Evolutionary conservation across 2,888 invertebrate genomes (phyloP).

Genomic region (Trachelus troglodyta): DNA sequence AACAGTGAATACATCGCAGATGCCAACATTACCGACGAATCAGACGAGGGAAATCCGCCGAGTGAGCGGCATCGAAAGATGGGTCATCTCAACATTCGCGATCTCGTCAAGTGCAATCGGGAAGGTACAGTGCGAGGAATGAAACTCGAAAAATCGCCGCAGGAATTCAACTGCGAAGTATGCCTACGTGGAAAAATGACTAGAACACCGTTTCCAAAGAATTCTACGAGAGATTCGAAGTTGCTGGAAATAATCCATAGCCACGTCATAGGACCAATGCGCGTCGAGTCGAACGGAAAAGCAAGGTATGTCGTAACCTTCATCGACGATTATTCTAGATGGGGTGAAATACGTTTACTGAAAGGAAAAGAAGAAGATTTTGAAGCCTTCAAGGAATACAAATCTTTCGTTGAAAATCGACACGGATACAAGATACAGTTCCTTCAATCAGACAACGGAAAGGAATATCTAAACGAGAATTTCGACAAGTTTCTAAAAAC

Average conservation of each 20-base stretch:
- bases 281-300: slow-evolving; percentile 29
- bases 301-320: slow-evolving; percentile 36
- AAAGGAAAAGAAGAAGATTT: slow-evolving; percentile 32
- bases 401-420: slow-evolving; percentile 30
- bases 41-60: neutral
- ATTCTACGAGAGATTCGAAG: slow-evolving; percentile 19
- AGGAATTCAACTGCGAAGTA: slow-evolving; percentile 23
- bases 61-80: slow-evolving; percentile 25
- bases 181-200: slow-evolving; percentile 31
- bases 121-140: slow-evolving; percentile 20
- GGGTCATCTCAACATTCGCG: slow-evolving; percentile 28
- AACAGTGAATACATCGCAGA: neutral
- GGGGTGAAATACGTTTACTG: slow-evolving; percentile 34
- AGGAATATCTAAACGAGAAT: slow-evolving; percentile 31
- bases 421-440: slow-evolving; percentile 31
- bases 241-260: slow-evolving; percentile 36
- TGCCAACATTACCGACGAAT: neutral
- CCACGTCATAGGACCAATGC: slow-evolving; percentile 39
- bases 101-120: slow-evolving; percentile 20
- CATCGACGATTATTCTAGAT: slow-evolving; percentile 39
- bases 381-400: slow-evolving; percentile 33
- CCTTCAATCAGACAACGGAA: slow-evolving; percentile 36
- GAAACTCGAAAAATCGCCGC: neutral
- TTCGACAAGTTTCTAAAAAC: slow-evolving; percentile 36
- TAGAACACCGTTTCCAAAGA: slow-evolving; percentile 25